A percentile compares a stretch with the other conserved stretches of the same genome.
phyloP scores from a whole-genome alignment of 2,113 vertebrate species.

The Pantherophis guttatus region DNA sequence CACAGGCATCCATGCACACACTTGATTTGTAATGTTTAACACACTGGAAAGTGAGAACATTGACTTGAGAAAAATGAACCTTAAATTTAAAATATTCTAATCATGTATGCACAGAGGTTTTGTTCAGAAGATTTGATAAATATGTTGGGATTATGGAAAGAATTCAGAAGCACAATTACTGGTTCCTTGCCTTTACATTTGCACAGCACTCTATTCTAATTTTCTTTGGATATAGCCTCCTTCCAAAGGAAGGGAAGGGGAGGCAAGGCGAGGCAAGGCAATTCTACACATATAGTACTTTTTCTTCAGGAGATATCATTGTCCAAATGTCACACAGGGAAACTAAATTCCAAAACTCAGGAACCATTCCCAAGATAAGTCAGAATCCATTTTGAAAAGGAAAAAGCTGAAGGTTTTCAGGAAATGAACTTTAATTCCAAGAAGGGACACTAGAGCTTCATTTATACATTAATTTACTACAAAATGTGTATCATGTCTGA shows the following conservation, averaged over 20 bases:
- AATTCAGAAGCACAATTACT: neutral
- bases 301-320: neutral
- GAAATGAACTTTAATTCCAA: neutral
- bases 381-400: neutral
- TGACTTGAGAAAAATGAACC: neutral
- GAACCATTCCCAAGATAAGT: neutral
- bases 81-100: neutral
- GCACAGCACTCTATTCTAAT: neutral
- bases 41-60: neutral
- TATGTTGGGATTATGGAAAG: neutral
- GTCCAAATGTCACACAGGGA: neutral
- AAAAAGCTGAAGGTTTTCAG: neutral
- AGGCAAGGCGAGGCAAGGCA: too few species aligned
- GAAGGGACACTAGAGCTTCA: neutral
- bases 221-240: neutral
- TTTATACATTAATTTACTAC: neutral
- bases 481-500: neutral
- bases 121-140: neutral
- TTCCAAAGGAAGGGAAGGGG: neutral
- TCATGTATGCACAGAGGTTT: neutral
- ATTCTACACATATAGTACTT: neutral
- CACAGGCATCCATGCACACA: too few species aligned
- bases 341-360: neutral
- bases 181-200: neutral
- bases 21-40: neutral